Evolutionary conservation across 2,113 vertebrate species (phyloP).

Genomic region (Ahaetulla prasina): DNA sequence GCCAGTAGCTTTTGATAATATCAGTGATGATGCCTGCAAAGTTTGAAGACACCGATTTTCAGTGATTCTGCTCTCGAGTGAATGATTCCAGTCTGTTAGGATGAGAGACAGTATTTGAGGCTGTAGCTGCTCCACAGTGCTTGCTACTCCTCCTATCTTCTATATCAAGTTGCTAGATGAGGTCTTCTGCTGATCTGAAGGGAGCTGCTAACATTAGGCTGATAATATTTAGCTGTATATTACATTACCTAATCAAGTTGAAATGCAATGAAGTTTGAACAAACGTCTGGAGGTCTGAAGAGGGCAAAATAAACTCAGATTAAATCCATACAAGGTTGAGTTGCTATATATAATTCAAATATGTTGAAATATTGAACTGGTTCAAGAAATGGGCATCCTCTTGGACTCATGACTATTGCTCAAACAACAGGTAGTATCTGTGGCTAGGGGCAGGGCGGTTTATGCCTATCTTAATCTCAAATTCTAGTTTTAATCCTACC

Average conservation of each 20-base stretch:
- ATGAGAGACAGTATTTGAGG: neutral
- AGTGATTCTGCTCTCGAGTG: neutral
- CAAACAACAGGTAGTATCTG: neutral
- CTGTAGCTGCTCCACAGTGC: neutral
- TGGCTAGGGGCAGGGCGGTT: neutral
- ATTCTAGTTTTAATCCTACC: neutral
- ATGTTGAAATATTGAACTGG: neutral
- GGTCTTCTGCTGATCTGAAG: neutral
- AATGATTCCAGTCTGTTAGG: neutral
- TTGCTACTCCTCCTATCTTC: neutral
- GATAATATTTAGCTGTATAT: neutral
- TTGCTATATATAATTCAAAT: neutral
- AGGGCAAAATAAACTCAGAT: neutral
- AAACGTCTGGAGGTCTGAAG: neutral
- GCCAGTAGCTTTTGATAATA: neutral
- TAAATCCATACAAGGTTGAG: neutral
- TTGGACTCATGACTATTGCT: neutral
- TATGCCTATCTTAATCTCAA: neutral
- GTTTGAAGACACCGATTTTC: neutral
- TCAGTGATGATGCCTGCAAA: neutral
- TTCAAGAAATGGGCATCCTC: neutral
- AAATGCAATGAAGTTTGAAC: neutral
- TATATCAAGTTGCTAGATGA: neutral
- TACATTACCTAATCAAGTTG: neutral
- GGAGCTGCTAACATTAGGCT: neutral